Base-by-base conservation (phyloP, 2,888 invertebrate species). In the Ophraella communa region DNA sequence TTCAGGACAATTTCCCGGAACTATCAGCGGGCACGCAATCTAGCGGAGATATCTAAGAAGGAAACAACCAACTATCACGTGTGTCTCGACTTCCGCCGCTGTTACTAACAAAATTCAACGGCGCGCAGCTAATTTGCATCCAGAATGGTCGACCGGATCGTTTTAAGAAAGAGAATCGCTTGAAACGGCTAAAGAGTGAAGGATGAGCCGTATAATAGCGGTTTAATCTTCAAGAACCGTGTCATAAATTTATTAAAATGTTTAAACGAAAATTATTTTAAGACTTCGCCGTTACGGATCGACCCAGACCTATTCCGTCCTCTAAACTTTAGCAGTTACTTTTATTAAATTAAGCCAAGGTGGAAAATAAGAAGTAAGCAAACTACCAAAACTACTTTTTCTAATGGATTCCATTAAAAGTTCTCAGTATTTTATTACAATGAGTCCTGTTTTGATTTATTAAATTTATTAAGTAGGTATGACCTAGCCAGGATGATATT, bases 171-270 rank as follows among this genome's bases (percentile, higher is more conserved):
- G 73, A 73, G 76, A 79, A 78, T 76, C 75, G 77, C 74, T 14
- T 68, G 72, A 72, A 76, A 76, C 75, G 76, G 73, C 73, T 71
- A 73, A 76, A 76, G 76, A 78, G 77, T 77, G 75, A 78, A 74
- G 76, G 77, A 77, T 74, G 78, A 78, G 78, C 78, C 79, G 76
- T 79, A 78, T 80, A 80, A 80, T 80, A 76, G 79, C 78, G 78
- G 79, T 79, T 79, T 79, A 79, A 79, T 79, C 80, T 79, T 74
- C 77, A 76, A n/a, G 74, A 75, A 76, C 74, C 72, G 73, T 75
- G 76, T 78, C 78, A 77, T 81, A 80, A 81, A 80, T 81, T 81
- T 80, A 79, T 80, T 79, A 80, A 79, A 81, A 81, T 78, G 78
- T 79, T 79, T 79, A 78, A 79, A 81, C 79, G 75, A 77, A 78